phyloP scores from a whole-genome alignment of 2,888 invertebrate genomes.

The Serrognathus titanus region DNA sequence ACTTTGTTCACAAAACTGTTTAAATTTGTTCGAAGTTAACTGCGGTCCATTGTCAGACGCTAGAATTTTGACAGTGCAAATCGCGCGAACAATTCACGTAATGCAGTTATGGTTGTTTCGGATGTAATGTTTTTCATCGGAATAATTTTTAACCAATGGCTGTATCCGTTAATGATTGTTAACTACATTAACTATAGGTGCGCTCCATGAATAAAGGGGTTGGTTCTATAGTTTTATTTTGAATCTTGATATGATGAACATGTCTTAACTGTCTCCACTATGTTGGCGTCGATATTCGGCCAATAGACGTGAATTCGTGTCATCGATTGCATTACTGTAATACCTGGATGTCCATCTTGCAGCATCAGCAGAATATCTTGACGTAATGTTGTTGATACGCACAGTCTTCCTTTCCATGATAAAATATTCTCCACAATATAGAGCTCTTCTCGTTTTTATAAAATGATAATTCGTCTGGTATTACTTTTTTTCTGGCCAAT shows the following conservation, averaged over 20 bases:
- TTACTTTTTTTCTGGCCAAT: not conserved
- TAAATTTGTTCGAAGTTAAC: constrained; percentile 6
- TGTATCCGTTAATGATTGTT: too few species aligned
- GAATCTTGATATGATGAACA: too few species aligned
- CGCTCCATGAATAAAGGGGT: too few species aligned
- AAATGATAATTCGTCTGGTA: constrained; percentile 11
- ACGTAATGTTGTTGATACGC: constrained; percentile 7
- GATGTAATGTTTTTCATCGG: too few species aligned
- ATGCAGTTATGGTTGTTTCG: too few species aligned
- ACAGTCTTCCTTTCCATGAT: constrained; percentile 20
- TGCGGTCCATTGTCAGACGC: constrained; percentile 11
- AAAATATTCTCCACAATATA: constrained; percentile 19
- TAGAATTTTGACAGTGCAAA: too few species aligned
- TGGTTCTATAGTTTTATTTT: too few species aligned
- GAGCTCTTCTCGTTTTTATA: constrained; percentile 24
- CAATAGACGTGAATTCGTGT: constrained; percentile 25
- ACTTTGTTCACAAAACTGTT: constrained; percentile 3
- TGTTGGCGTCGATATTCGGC: constrained; percentile 22
- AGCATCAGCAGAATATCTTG: constrained; percentile 12
- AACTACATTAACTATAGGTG: too few species aligned
- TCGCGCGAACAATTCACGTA: too few species aligned
- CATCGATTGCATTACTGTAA: constrained; percentile 24
- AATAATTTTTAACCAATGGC: too few species aligned
- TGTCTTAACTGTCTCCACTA: constrained; percentile 6
- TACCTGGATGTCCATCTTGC: constrained; percentile 22